A percentile compares a stretch with the other conserved stretches of the same genome.
Evolutionary conservation across 2,113 vertebrate species (phyloP).

Genomic region (Chloebia gouldiae): DNA sequence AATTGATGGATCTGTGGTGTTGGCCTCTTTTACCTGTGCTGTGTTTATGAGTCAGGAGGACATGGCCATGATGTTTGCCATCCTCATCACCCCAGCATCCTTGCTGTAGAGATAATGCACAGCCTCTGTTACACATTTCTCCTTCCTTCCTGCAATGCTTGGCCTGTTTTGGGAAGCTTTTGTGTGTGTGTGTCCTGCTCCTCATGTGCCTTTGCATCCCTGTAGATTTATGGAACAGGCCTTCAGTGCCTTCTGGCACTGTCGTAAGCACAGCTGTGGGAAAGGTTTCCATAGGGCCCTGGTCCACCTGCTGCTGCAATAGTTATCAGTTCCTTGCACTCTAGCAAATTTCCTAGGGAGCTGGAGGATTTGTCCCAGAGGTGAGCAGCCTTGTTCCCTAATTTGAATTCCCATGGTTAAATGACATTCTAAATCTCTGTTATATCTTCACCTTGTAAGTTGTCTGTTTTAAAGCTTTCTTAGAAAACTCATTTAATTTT

Average conservation of each 20-base stretch:
- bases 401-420: neutral
- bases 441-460: neutral
- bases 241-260: neutral
- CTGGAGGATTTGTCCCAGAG: neutral
- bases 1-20: neutral
- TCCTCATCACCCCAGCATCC: neutral
- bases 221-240: neutral
- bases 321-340: neutral
- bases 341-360: neutral
- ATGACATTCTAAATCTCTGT: neutral
- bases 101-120: neutral
- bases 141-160: neutral
- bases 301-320: neutral
- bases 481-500: slow-evolving; percentile 37
- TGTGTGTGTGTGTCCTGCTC: neutral
- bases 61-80: neutral
- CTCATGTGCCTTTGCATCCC: neutral
- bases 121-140: neutral
- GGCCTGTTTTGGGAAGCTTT: neutral
- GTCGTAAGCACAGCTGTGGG: neutral
- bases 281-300: neutral
- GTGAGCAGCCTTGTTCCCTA: neutral
- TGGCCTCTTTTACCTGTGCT: neutral
- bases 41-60: neutral
- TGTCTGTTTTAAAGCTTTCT: slow-evolving; percentile 16